These are phyloP conservation scores for Gambelia wislizenii DNA, from an alignment of 2,797 vertebrate genomes.

Conservation along the genomic window DNA sequence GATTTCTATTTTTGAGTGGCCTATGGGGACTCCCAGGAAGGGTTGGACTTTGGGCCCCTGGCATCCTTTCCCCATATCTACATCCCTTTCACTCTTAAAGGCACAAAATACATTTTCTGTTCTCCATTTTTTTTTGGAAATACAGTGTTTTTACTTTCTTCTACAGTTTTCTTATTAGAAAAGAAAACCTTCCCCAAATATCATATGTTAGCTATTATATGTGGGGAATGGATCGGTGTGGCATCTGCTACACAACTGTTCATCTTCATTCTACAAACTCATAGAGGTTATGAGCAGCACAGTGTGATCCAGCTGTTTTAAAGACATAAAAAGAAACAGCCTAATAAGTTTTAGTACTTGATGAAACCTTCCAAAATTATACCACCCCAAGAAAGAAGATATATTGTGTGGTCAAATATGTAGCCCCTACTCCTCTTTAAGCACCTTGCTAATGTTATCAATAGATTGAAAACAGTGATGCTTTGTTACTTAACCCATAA, in stretches of 20 bases:
- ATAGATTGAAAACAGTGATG: conserved; percentile 56
- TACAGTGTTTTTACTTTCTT: background rate
- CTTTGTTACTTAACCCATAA: conserved; percentile 43
- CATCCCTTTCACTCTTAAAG: background rate
- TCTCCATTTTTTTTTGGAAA: too few species aligned
- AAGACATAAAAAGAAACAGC: conserved; percentile 44
- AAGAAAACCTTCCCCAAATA: background rate
- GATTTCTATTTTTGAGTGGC: too few species aligned
- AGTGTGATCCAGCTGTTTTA: conserved; percentile 54
- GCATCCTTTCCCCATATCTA: too few species aligned
- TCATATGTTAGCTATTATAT: background rate
- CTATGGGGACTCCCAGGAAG: too few species aligned
- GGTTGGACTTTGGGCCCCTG: too few species aligned
- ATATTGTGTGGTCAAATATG: conserved; percentile 38
- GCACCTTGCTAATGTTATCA: conserved; percentile 58
- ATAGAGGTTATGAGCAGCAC: conserved; percentile 37
- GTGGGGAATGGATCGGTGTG: conserved; percentile 13
- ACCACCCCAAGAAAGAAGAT: conserved; percentile 60
- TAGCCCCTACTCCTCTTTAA: conserved; percentile 47
- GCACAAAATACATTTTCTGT: background rate
- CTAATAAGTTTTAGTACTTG: conserved; percentile 60
- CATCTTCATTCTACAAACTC: conserved; percentile 41
- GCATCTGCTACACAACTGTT: conserved; percentile 33
- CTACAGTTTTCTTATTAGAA: background rate
- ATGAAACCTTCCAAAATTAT: conserved; percentile 52